phyloP scores from a whole-genome alignment of 2,888 invertebrate genomes.

The Stomorhina lunata region DNA sequence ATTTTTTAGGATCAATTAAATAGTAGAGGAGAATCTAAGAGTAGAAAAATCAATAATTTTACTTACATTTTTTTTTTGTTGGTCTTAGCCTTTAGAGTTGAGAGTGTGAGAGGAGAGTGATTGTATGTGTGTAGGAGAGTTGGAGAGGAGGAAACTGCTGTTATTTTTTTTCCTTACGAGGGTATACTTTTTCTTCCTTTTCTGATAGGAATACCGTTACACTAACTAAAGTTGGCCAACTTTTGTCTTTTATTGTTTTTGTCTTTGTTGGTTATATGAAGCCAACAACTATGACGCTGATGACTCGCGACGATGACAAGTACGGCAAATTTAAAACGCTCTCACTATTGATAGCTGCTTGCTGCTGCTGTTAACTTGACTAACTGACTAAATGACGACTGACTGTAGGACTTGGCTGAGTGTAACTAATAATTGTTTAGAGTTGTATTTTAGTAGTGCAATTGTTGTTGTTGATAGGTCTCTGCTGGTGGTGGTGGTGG shows the following conservation, averaged over 20 bases:
- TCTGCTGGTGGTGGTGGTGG: conserved; percentile 17
- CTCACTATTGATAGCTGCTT: conserved; percentile 11
- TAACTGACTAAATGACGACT: too few relatives aligned
- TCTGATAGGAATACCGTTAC: conserved; percentile 14
- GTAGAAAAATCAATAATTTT: conserved; percentile 52
- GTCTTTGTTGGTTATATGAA: not conserved
- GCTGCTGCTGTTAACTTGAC: too few relatives aligned
- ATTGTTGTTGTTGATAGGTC: too few relatives aligned
- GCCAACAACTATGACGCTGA: conserved; percentile 31
- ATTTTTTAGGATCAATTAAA: conserved; percentile 37
- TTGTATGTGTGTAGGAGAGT: conserved; percentile 40
- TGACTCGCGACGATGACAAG: conserved; percentile 37
- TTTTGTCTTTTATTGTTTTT: not conserved
- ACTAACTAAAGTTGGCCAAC: conserved; percentile 32
- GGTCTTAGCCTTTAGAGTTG: conserved; percentile 38
- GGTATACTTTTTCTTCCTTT: conserved; percentile 28
- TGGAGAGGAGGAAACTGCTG: conserved; percentile 58
- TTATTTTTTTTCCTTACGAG: conserved; percentile 60
- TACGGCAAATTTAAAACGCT: conserved; percentile 60
- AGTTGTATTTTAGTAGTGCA: conserved; percentile 17
- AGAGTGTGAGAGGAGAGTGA: conserved; percentile 2
- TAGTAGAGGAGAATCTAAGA: not conserved
- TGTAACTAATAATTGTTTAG: conserved; percentile 30
- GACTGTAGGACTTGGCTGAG: too few relatives aligned
- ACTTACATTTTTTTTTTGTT: conserved; percentile 55